These are phyloP conservation scores for Aphelenchoides avenae DNA, from an alignment of 1,140 invertebrate genomes.

Conservation along the genomic window DNA sequence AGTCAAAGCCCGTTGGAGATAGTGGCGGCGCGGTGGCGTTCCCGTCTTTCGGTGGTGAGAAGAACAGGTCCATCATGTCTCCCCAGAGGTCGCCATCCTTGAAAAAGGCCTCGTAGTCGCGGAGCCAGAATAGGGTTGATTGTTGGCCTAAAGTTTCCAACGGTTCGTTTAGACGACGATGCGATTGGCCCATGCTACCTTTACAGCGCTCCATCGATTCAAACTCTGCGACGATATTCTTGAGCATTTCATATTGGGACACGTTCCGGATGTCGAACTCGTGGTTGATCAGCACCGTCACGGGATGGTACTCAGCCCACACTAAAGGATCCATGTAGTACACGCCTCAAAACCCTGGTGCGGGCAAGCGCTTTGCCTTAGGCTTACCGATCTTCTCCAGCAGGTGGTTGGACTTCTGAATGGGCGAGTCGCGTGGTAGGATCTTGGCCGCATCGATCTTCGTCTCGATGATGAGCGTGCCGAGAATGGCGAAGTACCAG, in stretches of 20 bases:
- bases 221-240: constrained; percentile 51
- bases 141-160: constrained; percentile 26
- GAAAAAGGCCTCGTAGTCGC: constrained; percentile 47
- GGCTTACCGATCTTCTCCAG: constrained; percentile 42
- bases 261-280: constrained; percentile 41
- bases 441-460: constrained; percentile 53
- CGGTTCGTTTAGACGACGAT: constrained; percentile 4
- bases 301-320: constrained; percentile 55
- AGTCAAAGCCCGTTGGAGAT: constrained; percentile 14
- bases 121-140: constrained; percentile 46
- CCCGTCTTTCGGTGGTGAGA: constrained; percentile 14
- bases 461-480: constrained; percentile 43
- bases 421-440: constrained; percentile 48
- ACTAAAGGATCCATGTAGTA: constrained; percentile 24
- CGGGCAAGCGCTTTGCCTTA: background rate
- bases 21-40: background rate
- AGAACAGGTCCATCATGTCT: constrained; percentile 14
- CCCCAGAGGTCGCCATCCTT: constrained; percentile 25
- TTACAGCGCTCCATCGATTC: constrained; percentile 44
- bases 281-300: constrained; percentile 50
- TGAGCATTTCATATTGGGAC: constrained; percentile 34
- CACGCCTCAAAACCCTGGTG: background rate
- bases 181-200: constrained; percentile 23
- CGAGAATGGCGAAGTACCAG: constrained; percentile 42
- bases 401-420: constrained; percentile 43